A percentile compares a stretch with the other conserved stretches of the same genome.
phyloP scores from a whole-genome alignment of 2,113 vertebrate species.

The Platichthys flesus region DNA sequence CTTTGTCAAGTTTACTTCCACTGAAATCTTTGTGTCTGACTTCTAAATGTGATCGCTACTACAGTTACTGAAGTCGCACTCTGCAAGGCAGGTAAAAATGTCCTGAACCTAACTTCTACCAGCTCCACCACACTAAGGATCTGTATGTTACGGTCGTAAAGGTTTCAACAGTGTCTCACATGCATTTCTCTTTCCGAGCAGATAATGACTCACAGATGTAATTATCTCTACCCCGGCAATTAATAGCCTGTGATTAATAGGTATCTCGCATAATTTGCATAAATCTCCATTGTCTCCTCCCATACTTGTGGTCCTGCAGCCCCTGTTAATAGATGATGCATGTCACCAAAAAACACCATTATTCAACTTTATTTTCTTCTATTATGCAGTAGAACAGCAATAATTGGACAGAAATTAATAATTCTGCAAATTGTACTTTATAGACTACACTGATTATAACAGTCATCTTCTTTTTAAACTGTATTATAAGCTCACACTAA shows the following conservation, averaged over 20 bases:
- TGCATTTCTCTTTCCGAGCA: not conserved
- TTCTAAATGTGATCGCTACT: not conserved
- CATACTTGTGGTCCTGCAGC: not conserved
- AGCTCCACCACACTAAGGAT: not conserved
- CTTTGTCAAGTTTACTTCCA: not conserved
- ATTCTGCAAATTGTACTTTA: no score
- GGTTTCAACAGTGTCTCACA: not conserved
- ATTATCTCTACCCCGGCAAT: constrained; percentile 1
- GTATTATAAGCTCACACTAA: not conserved
- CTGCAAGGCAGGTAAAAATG: not conserved
- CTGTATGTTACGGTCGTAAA: not conserved
- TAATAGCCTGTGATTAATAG: constrained; percentile 22
- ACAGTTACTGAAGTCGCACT: not conserved
- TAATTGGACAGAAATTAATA: no score
- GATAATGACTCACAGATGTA: constrained; percentile 7
- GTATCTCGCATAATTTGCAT: not conserved
- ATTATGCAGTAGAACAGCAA: not conserved
- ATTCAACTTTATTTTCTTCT: not conserved
- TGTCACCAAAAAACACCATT: not conserved
- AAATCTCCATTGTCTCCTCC: constrained; percentile 5
- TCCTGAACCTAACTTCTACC: not conserved
- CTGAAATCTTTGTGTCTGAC: not conserved
- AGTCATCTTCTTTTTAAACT: not conserved
- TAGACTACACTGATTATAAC: not conserved
- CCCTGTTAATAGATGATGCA: not conserved